Conservation (phyloP, 2,113 vertebrate genomes). For the Ahaetulla prasina region DNA sequence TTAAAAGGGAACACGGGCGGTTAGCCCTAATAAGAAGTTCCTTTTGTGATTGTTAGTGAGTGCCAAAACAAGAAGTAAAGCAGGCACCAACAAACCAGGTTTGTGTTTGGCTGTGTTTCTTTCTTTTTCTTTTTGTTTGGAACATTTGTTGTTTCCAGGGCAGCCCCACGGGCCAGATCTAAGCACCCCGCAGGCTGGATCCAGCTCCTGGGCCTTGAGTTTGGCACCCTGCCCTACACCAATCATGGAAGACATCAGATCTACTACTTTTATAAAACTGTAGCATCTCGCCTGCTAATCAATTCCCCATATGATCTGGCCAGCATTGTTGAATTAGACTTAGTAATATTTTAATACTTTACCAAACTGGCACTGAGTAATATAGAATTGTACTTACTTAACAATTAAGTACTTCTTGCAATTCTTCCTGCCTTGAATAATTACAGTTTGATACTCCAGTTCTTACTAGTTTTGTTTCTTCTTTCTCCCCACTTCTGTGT, state of each 20-base stretch:
- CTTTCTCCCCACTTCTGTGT: not conserved
- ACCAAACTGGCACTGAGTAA: not conserved
- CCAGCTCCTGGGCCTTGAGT: no score
- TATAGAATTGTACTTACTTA: not conserved
- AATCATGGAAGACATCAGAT: not conserved
- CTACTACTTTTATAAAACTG: not conserved
- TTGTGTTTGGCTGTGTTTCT: no score
- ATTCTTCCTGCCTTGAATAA: not conserved
- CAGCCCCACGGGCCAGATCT: no score
- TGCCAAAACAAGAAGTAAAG: no score
- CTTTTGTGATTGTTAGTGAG: no score
- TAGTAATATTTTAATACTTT: not conserved
- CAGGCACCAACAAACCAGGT: no score
- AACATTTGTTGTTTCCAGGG: no score
- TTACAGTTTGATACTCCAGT: not conserved
- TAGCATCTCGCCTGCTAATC: not conserved
- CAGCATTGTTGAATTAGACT: not conserved
- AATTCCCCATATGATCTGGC: not conserved
- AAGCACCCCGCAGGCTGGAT: no score
- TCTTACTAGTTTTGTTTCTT: not conserved
- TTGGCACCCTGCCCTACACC: no score
- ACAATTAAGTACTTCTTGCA: not conserved
- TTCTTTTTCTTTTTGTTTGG: no score
- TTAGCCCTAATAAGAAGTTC: no score
- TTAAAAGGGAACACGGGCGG: no score